phyloP scores from a whole-genome alignment of 2,113 vertebrate genomes.

The Lontra canadensis region DNA sequence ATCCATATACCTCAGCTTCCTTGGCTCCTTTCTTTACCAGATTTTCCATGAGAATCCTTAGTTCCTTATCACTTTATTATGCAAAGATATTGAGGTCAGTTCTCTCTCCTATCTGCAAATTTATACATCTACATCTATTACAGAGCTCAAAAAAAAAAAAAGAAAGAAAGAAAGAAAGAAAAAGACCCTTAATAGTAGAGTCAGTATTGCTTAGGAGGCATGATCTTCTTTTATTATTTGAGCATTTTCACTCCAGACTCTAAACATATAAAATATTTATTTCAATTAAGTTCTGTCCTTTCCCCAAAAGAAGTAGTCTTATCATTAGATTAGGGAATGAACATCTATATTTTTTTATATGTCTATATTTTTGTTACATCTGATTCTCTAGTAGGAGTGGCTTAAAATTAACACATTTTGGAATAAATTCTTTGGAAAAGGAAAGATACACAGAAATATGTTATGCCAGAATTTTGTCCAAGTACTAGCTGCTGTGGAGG shows the following conservation, averaged over 20 bases:
- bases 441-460: background rate
- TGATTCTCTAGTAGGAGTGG: background rate
- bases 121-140: background rate
- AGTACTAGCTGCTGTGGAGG: background rate
- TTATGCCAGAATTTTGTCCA: background rate
- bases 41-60: background rate
- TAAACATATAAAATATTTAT: background rate
- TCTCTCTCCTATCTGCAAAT: background rate
- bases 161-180: background rate
- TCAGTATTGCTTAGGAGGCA: background rate
- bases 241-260: background rate
- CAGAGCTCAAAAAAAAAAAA: background rate
- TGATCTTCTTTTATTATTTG: background rate
- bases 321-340: background rate
- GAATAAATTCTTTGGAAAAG: background rate
- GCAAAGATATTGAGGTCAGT: background rate
- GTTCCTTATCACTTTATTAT: background rate
- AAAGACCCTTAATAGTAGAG: background rate
- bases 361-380: background rate
- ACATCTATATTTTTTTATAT: background rate
- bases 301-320: background rate
- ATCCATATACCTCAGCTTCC: background rate
- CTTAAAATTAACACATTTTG: background rate
- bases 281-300: background rate
- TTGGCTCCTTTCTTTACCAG: background rate